phyloP scores from a whole-genome alignment of 2,113 vertebrate species.

The Dipodomys spectabilis region DNA sequence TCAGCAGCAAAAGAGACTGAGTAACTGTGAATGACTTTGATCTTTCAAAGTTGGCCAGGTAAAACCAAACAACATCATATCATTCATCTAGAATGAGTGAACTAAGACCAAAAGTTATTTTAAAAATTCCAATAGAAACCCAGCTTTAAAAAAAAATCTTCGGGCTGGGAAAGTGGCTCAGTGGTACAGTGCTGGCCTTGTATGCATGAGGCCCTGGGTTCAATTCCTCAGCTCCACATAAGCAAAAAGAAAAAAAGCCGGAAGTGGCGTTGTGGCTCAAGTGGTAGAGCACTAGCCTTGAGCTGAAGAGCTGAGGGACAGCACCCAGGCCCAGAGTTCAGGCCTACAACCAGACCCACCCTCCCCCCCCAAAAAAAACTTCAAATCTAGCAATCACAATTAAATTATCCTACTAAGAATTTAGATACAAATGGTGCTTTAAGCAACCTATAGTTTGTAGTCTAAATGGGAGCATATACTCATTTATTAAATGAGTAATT shows the following conservation, averaged over 20 bases:
- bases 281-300: too few species aligned
- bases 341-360: too few species aligned
- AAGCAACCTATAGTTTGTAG: neutral
- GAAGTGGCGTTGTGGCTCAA: too few species aligned
- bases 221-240: too few species aligned
- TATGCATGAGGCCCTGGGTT: too few species aligned
- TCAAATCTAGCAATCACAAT: neutral
- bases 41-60: neutral
- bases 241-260: too few species aligned
- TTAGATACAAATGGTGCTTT: neutral
- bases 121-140: neutral
- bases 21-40: neutral
- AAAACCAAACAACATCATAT: conserved; percentile 18
- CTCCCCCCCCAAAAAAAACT: too few species aligned
- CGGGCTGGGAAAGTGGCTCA: too few species aligned
- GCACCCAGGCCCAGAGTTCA: too few species aligned
- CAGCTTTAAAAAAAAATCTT: too few species aligned
- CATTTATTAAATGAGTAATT: neutral
- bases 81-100: neutral
- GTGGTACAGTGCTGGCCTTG: too few species aligned
- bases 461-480: neutral
- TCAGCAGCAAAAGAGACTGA: neutral
- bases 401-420: conserved; percentile 17
- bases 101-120: neutral
- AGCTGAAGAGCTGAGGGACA: too few species aligned